These are phyloP conservation scores for Onchidella celtica DNA, from an alignment of 2,888 invertebrate genomes.

Conservation along the genomic window DNA sequence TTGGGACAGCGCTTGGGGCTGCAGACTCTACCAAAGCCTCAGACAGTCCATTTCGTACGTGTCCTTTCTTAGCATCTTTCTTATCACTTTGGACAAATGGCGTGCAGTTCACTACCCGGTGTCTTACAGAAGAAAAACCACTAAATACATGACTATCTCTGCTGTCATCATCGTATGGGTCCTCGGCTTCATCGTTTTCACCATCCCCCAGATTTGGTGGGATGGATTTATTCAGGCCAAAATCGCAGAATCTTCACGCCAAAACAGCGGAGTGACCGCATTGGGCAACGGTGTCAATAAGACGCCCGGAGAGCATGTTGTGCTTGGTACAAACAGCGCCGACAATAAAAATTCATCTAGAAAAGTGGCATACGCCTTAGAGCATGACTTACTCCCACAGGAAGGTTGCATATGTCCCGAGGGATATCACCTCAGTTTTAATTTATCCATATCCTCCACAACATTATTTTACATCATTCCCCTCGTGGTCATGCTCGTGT, in stretches of 20 bases:
- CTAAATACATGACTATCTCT: slow-evolving; percentile 60
- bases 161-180: slow-evolving; percentile 63
- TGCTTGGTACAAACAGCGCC: background rate
- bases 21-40: slow-evolving; percentile 48
- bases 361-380: background rate
- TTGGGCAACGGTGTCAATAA: background rate
- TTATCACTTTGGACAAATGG: slow-evolving; percentile 72
- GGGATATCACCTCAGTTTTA: slow-evolving; percentile 24
- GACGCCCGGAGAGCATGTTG: background rate
- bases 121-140: slow-evolving; percentile 68
- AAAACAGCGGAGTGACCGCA: background rate
- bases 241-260: background rate
- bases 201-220: slow-evolving; percentile 64
- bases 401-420: slow-evolving; percentile 19
- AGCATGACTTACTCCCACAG: background rate
- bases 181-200: slow-evolving; percentile 64
- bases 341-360: background rate
- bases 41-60: slow-evolving; percentile 63
- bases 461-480: slow-evolving; percentile 64
- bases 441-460: slow-evolving; percentile 28
- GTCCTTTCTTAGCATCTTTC: slow-evolving; percentile 70
- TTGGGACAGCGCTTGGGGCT: slow-evolving; percentile 31
- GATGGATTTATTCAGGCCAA: slow-evolving; percentile 36
- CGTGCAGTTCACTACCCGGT: slow-evolving; percentile 74
- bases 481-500: slow-evolving; percentile 58